Percentiles rank a stretch among this genome's conserved stretches.
These are phyloP conservation scores for Phrynosoma blainvillii DNA, from an alignment of 2,113 vertebrate species.

Conservation along the genomic window DNA sequence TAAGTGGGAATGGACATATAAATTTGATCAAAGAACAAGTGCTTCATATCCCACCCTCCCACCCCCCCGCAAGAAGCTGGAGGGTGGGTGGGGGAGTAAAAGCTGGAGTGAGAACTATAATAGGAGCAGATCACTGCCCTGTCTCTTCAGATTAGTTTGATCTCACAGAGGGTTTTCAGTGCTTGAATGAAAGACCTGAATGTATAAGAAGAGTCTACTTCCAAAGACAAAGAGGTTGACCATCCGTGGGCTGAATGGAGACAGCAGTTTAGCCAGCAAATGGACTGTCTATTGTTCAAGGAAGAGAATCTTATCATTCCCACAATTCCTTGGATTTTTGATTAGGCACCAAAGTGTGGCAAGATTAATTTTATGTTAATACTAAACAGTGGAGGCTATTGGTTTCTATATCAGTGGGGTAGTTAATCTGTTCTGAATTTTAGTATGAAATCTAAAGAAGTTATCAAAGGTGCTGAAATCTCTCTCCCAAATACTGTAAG, in stretches of 20 bases:
- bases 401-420: too few relatives aligned
- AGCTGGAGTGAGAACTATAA: background rate
- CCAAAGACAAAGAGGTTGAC: background rate
- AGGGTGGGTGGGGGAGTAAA: background rate
- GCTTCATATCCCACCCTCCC: background rate
- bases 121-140: background rate
- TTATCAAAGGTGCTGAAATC: too few relatives aligned
- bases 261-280: background rate
- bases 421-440: too few relatives aligned
- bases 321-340: background rate
- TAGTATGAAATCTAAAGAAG: too few relatives aligned
- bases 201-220: background rate
- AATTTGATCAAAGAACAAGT: background rate
- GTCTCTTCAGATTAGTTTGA: background rate
- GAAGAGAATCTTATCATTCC: background rate
- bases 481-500: too few relatives aligned
- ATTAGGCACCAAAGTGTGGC: background rate
- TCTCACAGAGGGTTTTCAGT: background rate
- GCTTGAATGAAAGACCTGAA: background rate
- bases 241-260: background rate
- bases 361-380: background rate
- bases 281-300: background rate
- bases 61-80: background rate
- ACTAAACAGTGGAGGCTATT: too few relatives aligned
- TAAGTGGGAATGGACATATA: too few relatives aligned